phyloP scores from a whole-genome alignment of 1,140 invertebrate genomes.

The Medauroidea extradentata region DNA sequence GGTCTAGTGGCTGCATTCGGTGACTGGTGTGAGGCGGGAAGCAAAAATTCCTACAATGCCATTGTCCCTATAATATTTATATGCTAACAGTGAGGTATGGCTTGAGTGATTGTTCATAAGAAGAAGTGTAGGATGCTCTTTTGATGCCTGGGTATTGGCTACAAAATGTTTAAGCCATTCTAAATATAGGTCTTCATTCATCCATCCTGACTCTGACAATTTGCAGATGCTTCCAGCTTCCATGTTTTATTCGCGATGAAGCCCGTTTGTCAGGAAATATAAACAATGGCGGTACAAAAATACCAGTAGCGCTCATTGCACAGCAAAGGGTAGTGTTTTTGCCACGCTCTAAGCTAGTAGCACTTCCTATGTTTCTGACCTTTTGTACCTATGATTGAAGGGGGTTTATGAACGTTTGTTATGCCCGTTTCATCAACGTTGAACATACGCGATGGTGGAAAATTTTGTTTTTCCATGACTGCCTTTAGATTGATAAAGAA shows the following conservation, averaged over 20 bases:
- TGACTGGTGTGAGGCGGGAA: too few relatives aligned
- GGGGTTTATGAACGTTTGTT: background rate
- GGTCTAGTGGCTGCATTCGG: too few relatives aligned
- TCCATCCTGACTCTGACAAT: too few relatives aligned
- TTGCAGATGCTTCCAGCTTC: conserved; percentile 10
- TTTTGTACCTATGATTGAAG: conserved; percentile 7
- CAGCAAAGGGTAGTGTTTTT: conserved; percentile 27
- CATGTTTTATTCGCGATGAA: conserved; percentile 27
- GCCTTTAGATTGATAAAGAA: conserved; percentile 1
- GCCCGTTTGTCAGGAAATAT: conserved; percentile 35
- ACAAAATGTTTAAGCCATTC: too few relatives aligned
- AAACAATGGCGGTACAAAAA: too few relatives aligned
- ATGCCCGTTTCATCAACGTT: conserved; percentile 4
- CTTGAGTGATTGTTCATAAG: too few relatives aligned
- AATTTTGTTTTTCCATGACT: background rate
- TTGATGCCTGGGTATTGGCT: too few relatives aligned
- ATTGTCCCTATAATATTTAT: too few relatives aligned
- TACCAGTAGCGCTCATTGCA: conserved; percentile 36
- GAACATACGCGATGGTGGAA: background rate
- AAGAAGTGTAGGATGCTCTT: too few relatives aligned
- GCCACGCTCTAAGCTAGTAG: conserved; percentile 35
- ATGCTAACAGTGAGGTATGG: too few relatives aligned
- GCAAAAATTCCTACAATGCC: background rate
- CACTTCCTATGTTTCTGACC: conserved; percentile 35
- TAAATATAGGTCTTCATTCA: too few relatives aligned